phyloP scores from a whole-genome alignment of 2,113 vertebrate species.

The Myiozetetes cayanensis region DNA sequence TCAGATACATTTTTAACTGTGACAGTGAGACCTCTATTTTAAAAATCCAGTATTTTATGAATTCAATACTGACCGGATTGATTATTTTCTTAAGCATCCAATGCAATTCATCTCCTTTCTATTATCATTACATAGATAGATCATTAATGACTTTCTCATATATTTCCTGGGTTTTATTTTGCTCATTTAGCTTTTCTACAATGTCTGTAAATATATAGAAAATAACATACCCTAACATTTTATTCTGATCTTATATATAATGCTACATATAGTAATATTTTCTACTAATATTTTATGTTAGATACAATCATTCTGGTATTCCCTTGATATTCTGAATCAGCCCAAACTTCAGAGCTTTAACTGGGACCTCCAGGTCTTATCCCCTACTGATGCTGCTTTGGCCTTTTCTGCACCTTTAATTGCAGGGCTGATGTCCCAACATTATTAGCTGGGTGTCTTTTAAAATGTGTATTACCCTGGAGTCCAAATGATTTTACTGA shows the following conservation, averaged over 20 bases:
- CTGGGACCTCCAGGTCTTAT: not conserved
- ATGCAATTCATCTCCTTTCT: not conserved
- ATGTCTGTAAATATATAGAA: not conserved
- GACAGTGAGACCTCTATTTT: not conserved
- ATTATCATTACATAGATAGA: not conserved
- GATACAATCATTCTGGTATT: not conserved
- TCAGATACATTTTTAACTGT: not conserved
- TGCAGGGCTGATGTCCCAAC: not conserved
- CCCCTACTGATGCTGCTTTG: fast-evolving
- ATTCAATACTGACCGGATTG: not conserved
- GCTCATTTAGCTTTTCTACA: not conserved
- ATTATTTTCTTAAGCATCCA: not conserved
- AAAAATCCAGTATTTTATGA: not conserved
- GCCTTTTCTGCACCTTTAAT: not conserved
- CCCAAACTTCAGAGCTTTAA: not conserved
- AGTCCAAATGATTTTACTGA: not conserved
- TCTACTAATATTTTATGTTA: not conserved
- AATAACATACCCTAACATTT: not conserved
- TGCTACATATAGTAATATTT: not conserved
- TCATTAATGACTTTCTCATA: not conserved
- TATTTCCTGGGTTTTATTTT: not conserved
- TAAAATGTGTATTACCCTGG: not conserved
- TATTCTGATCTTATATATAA: not conserved
- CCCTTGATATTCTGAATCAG: not conserved
- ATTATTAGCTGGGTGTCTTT: not conserved